A percentile compares a stretch with the other conserved stretches of the same genome.
Conservation (phyloP, 2,113 vertebrate genomes). For the Phrynosoma blainvillii region DNA sequence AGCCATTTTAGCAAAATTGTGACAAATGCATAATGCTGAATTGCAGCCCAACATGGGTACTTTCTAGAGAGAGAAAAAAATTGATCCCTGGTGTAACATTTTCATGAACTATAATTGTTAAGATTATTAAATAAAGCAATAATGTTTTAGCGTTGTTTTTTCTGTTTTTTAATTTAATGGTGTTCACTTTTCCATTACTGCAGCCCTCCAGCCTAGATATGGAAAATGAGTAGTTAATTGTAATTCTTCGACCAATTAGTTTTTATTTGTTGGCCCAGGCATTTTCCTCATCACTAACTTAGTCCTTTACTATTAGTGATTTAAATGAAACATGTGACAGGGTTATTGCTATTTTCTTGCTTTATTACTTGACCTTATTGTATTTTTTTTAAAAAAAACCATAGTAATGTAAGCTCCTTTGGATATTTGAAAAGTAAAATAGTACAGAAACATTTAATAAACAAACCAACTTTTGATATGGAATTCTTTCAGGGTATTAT, state of each 20-base stretch:
- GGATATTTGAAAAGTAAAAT: too few species aligned
- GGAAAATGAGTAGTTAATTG: conserved; percentile 5
- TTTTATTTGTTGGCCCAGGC: too few species aligned
- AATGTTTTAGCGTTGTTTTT: conserved; percentile 22
- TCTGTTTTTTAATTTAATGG: conserved; percentile 56
- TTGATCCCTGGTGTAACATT: conserved; percentile 23
- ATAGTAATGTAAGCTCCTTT: too few species aligned
- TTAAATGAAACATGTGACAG: too few species aligned
- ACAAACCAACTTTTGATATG: too few species aligned
- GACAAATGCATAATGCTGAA: background rate
- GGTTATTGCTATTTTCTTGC: too few species aligned
- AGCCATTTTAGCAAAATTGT: background rate
- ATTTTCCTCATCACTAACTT: too few species aligned
- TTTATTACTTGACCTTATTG: too few species aligned
- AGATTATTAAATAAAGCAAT: conserved; percentile 37
- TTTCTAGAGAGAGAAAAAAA: background rate
- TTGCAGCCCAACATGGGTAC: accelerated
- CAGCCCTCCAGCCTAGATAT: conserved; percentile 17
- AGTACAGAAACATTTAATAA: too few species aligned
- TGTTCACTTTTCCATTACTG: conserved; percentile 43
- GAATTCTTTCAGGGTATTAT: too few species aligned
- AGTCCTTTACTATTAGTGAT: too few species aligned
- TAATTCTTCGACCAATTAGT: conserved; percentile 32
- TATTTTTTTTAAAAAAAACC: too few species aligned
- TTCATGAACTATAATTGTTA: conserved; percentile 40